Evolutionary conservation across 2,797 vertebrate species (phyloP), one percentile per base, ranked within the genome.

Genomic region (Lepus oiostolus): DNA sequence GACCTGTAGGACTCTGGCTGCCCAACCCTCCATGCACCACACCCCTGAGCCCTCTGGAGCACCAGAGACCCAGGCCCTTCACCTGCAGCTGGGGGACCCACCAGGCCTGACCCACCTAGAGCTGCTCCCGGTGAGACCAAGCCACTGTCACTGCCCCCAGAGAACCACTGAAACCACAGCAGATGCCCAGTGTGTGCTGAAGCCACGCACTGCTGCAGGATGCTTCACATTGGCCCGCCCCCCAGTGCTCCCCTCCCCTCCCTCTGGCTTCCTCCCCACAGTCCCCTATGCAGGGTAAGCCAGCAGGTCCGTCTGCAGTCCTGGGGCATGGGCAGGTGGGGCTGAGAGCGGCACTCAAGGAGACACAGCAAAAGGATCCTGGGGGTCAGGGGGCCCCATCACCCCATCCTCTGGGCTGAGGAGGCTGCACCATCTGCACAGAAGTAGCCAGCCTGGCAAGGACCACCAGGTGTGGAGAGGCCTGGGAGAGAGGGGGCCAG

Each of bases 391-490:
- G 93, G 80, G 97, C 98, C 81, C 99, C 99, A 98, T 99, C 80
- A 98, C 94, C 7, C 98, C 98, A 90, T 99, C 99, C 86, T 93
- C 98, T 93, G 99, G 99, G 98, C 98, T 35, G 99, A 98, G 67
- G 98, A 97, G 32, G 92, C 97, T 85, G 99, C 98, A 97, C 98
- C 98, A 93, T 98, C 98, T 2, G 58, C 95, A 95, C 99, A 99
- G 97, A 98, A 99, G 98, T 99, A 99, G 2, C 99, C 99, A 89
- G 99, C 95, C 68, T 98, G 96, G 90, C 99, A 99, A 13, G 99
- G 98, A 14, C 99, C 99, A 65, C 97, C 98, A 16, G 99, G 99
- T 14, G 97, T 97, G 75, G 99, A 96, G 91, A 99, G 98, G 92
- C 99, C 99, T 99, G 89, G 84, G 81, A 65, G 91, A 60, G 32